Evolutionary conservation across 35 echinoderm and acorn worm species (phyloP), one percentile per base, ranked within the genome.

Genomic region (Stichopus chloronotus): DNA sequence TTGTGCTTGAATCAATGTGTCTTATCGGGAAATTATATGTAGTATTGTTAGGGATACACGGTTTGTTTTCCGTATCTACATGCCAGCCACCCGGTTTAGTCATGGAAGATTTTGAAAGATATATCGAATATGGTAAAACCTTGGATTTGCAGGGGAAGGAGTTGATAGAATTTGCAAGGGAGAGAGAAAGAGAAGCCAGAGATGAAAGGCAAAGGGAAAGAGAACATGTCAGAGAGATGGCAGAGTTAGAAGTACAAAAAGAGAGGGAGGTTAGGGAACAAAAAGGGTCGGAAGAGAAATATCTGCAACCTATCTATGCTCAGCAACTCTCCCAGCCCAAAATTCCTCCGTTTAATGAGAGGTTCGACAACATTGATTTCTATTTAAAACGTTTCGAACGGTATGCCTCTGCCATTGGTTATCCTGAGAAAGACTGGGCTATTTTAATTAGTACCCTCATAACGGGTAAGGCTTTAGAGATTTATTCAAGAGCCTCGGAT

Each of bases 321-420:
- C 77, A 9, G 1, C 43, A 9, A 9, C 8, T 52, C 9, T 83
- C 23, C 79, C 23, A 57, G 8, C 79, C 79, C 52, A 83, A 83
- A 57, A 83, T 83, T 30, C 79, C 79, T 9, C 79, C 30, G 16
- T 83, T 83, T 83, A 25, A 83, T 19, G 79, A 83, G 6, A 20
- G 79, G 14, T 20, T 24, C 16, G 92, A 93, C 57, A 84, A 93
- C 6, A 53, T 93, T 54, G 92, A 93, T 65, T 83, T 84, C 7
- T 93, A 93, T 25, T 61, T 93, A 7, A 77, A 77, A 74, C 82
- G 92, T 20, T 93, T 93, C 78, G 92, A 93, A 58, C 23, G 92
- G 65, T 93, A 72, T 93, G 92, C 79, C 22, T 58, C 72, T 6
- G 54, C 65, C 10, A 88, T 76, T 9, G 69, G 72, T 55, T 54